Percentiles rank a stretch among this genome's conserved stretches.
These are phyloP conservation scores for Crossaster papposus DNA, from an alignment of 53 echinoderm and acorn worm genomes.

Conservation along the genomic window DNA sequence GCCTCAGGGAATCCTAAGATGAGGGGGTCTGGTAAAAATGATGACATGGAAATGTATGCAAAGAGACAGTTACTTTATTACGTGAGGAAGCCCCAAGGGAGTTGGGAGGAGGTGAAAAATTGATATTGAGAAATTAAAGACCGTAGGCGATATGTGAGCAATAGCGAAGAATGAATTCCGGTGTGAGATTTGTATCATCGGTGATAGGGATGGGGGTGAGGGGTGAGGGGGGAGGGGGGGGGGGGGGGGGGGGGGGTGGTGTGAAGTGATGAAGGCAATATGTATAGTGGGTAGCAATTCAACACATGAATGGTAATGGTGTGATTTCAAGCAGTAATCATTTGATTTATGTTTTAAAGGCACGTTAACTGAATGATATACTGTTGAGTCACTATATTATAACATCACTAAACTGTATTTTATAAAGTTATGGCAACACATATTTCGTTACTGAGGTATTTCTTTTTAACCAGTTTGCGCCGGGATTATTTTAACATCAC, in stretches of 20 bases:
- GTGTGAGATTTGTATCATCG: not conserved
- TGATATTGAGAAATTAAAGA: constrained; percentile 51
- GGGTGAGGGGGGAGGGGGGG: not conserved
- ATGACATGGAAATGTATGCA: constrained; percentile 33
- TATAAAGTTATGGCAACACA: not conserved
- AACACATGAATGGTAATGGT: not conserved
- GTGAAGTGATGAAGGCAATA: constrained; percentile 3
- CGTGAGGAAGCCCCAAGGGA: not conserved
- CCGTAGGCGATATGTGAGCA: constrained; percentile 5
- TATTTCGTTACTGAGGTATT: not conserved
- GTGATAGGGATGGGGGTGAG: not conserved
- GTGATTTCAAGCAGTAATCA: constrained; percentile 34
- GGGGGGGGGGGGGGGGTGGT: not conserved
- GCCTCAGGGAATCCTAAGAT: not conserved
- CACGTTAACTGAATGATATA: not conserved
- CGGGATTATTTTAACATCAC: too few relatives aligned
- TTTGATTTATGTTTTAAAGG: constrained; percentile 1
- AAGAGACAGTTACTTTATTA: constrained; percentile 46
- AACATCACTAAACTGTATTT: not conserved
- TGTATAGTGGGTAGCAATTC: constrained; percentile 6
- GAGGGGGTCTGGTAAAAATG: not conserved
- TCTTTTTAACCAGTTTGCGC: too few relatives aligned
- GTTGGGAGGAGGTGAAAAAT: constrained; percentile 31
- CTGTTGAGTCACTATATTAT: not conserved
- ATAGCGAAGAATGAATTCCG: constrained; percentile 12